Percentiles rank a stretch among this genome's conserved stretches.
phyloP scores from a whole-genome alignment of 2,113 vertebrate species.

The Myrmecophaga tridactyla region DNA sequence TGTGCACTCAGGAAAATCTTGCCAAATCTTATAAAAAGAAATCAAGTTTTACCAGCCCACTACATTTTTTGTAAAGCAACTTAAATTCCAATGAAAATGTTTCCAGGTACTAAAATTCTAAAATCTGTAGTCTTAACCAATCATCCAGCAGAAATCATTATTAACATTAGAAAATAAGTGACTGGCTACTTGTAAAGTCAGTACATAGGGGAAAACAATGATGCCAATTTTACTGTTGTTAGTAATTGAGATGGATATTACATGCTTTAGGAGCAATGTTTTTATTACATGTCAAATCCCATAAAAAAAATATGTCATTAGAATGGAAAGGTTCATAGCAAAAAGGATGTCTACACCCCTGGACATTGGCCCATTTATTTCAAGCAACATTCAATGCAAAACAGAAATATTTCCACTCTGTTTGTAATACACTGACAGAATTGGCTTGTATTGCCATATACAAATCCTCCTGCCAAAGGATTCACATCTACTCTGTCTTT shows the following conservation, averaged over 20 bases:
- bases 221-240: slow-evolving; percentile 28
- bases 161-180: slow-evolving; percentile 27
- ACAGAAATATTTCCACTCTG: slow-evolving; percentile 44
- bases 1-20: slow-evolving; percentile 29
- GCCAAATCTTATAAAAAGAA: slow-evolving; percentile 9
- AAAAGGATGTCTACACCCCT: slow-evolving; percentile 62
- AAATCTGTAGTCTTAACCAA: not conserved
- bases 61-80: not conserved
- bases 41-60: slow-evolving; percentile 44
- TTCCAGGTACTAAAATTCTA: slow-evolving; percentile 33
- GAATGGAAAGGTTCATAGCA: slow-evolving; percentile 43
- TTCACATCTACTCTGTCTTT: slow-evolving; percentile 14
- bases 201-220: slow-evolving; percentile 5
- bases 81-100: slow-evolving; percentile 32
- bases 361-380: slow-evolving; percentile 49
- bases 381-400: slow-evolving; percentile 50
- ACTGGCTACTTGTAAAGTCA: slow-evolving; percentile 31
- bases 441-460: slow-evolving; percentile 12
- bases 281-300: slow-evolving; percentile 60
- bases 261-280: slow-evolving; percentile 53
- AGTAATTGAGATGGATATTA: slow-evolving; percentile 41
- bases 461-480: slow-evolving; percentile 50
- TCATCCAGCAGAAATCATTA: slow-evolving; percentile 7
- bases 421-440: slow-evolving; percentile 50
- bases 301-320: slow-evolving; percentile 62